Evolutionary conservation across 2,113 vertebrate genomes (phyloP).

Genomic region (Scatophagus argus): DNA sequence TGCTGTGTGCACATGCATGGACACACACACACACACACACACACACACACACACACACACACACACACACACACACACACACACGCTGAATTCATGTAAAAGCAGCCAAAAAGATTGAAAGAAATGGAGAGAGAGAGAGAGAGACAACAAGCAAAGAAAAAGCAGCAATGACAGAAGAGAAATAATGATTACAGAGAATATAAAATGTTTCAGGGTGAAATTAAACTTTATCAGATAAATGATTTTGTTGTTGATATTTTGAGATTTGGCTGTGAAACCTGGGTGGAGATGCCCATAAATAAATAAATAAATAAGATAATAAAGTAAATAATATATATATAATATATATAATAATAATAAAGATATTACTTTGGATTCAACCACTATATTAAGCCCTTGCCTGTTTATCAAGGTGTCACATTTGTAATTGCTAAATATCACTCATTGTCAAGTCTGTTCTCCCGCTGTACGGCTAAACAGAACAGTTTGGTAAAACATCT

Average conservation of each 20-base stretch:
- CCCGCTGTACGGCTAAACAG: not conserved
- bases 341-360: not conserved
- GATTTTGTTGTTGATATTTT: slow-evolving; percentile 9
- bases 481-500: not conserved
- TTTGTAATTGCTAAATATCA: not conserved
- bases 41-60: not conserved
- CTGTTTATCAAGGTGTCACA: not conserved
- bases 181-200: not conserved
- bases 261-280: not conserved
- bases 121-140: no score
- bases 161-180: not conserved
- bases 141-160: not conserved
- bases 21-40: not conserved
- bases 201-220: not conserved
- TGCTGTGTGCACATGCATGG: not conserved
- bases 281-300: slow-evolving; percentile 15
- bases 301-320: no score
- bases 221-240: slow-evolving; percentile 10
- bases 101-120: not conserved
- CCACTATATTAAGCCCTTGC: not conserved
- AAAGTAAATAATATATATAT: no score
- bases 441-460: not conserved
- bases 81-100: not conserved
- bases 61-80: slow-evolving; percentile 2
- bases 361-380: not conserved